A percentile compares a stretch with the other conserved stretches of the same genome.
Evolutionary conservation across 2,113 vertebrate species (phyloP).

Genomic region (Xenotilapia flavipinnis): DNA sequence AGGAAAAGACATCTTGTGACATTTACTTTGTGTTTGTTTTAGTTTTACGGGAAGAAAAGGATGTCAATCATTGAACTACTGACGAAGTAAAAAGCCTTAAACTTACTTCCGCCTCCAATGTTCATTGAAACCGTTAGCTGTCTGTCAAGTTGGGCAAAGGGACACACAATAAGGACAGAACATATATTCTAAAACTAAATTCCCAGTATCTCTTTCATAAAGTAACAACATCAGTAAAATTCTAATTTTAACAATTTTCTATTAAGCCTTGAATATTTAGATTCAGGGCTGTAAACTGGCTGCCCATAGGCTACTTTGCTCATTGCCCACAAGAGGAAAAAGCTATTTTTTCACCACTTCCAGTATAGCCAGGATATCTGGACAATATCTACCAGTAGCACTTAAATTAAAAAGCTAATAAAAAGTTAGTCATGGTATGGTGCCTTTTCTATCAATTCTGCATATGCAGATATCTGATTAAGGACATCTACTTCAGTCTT

Average conservation of each 20-base stretch:
- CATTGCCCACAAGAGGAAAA: neutral
- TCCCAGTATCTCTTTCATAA: neutral
- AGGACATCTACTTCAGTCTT: neutral
- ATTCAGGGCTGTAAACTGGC: neutral
- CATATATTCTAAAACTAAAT: neutral
- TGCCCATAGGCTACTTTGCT: neutral
- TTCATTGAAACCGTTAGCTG: no score
- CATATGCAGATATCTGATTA: neutral
- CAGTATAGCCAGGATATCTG: neutral
- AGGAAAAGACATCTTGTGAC: no score
- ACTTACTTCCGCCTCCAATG: no score
- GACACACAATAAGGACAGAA: no score
- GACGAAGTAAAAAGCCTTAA: no score
- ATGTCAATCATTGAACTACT: no score
- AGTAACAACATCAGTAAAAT: neutral
- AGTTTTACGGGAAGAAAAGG: no score
- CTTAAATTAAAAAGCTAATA: neutral
- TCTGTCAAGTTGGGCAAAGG: no score
- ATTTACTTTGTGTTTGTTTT: no score
- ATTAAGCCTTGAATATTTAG: neutral
- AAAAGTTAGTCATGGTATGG: neutral
- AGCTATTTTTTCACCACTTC: neutral
- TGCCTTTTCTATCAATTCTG: neutral
- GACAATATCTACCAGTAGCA: neutral
- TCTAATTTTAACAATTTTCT: neutral